A percentile compares a stretch with the other conserved stretches of the same genome.
Evolutionary conservation across 2,888 invertebrate species (phyloP).

Genomic region (Acanthoscelides obtectus): DNA sequence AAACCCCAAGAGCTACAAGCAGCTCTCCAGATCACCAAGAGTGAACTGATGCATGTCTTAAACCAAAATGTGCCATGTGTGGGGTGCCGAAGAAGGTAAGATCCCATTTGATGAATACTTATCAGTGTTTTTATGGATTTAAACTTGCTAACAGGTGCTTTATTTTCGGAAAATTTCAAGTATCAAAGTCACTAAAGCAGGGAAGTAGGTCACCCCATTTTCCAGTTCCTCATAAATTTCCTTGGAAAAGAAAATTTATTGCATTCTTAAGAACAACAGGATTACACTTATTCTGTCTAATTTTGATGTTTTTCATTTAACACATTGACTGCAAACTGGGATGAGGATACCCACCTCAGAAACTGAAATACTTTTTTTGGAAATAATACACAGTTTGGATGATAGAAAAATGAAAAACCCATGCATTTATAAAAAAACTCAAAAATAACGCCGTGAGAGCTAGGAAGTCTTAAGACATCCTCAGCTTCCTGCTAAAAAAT

Average conservation of each 20-base stretch:
- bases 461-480: too few relatives aligned
- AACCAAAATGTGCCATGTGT: slow-evolving; percentile 92
- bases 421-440: too few relatives aligned
- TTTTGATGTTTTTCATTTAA: neutral
- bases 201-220: neutral
- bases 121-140: neutral
- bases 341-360: too few relatives aligned
- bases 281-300: neutral
- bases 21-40: slow-evolving; percentile 77
- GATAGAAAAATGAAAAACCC: too few relatives aligned
- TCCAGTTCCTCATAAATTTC: neutral
- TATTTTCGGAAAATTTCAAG: neutral
- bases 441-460: too few relatives aligned
- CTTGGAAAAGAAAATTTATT: neutral
- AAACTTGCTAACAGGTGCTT: neutral
- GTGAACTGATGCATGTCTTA: slow-evolving; percentile 77
- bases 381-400: too few relatives aligned
- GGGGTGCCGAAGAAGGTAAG: slow-evolving; percentile 84
- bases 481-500: too few relatives aligned
- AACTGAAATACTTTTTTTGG: too few relatives aligned
- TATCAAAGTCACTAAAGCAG: neutral
- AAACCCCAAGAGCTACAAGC: slow-evolving; percentile 71
- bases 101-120: neutral
- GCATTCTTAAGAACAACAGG: neutral
- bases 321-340: too few relatives aligned